Evolutionary conservation across 2,888 invertebrate species (phyloP).

Genomic region (Zygaena filipendulae): DNA sequence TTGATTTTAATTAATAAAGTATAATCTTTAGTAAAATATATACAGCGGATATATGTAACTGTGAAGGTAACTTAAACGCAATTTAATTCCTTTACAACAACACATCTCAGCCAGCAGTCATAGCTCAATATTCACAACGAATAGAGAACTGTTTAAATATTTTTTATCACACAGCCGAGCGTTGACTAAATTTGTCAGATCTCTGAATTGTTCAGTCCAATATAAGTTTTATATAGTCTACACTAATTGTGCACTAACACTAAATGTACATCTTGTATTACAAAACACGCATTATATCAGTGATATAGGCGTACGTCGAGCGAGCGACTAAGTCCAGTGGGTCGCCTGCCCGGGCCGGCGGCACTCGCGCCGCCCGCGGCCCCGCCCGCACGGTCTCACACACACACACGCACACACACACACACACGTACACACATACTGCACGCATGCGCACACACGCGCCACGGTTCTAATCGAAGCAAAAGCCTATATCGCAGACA

Average conservation of each 20-base stretch:
- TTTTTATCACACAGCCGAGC: no score
- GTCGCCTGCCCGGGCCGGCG: constrained; percentile 15
- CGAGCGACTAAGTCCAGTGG: constrained; percentile 11
- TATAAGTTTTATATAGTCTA: no score
- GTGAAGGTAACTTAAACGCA: no score
- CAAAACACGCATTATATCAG: constrained; percentile 29
- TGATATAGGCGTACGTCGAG: no score
- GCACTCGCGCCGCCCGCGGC: constrained; percentile 20
- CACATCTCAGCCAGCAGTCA: constrained; percentile 37
- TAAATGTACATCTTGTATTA: constrained; percentile 26
- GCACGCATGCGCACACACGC: constrained; percentile 20
- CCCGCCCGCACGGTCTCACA: constrained; percentile 18
- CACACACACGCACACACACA: constrained; percentile 20
- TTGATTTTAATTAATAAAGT: no score
- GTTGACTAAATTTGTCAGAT: no score
- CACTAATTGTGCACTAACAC: constrained; percentile 45
- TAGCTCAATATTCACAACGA: no score
- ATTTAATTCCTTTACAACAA: constrained; percentile 43
- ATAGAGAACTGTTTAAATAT: no score
- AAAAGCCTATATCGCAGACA: constrained; percentile 1
- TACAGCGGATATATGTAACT: no score
- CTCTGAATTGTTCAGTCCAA: no score
- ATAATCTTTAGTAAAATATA: no score
- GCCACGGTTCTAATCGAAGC: constrained; percentile 12
- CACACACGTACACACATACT: constrained; percentile 17